phyloP scores from a whole-genome alignment of 2,888 invertebrate species.

The Dynastes tityus region DNA sequence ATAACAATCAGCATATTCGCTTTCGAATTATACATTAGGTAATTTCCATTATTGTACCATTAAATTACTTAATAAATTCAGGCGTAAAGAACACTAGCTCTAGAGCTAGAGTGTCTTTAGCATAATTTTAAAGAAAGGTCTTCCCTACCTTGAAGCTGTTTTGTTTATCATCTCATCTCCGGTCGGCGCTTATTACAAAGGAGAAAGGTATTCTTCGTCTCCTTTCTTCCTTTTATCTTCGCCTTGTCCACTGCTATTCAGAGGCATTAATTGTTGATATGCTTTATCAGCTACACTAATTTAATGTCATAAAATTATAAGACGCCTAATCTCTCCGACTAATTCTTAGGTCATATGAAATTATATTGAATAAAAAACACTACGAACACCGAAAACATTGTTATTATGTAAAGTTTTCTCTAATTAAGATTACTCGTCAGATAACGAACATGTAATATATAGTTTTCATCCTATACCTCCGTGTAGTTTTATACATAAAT shows the following conservation, averaged over 20 bases:
- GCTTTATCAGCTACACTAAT: slow-evolving; percentile 42
- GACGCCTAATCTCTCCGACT: slow-evolving; percentile 5
- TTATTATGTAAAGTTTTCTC: slow-evolving; percentile 38
- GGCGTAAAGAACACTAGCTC: neutral
- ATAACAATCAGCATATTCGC: neutral
- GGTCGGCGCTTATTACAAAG: slow-evolving; percentile 31
- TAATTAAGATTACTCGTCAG: slow-evolving; percentile 27
- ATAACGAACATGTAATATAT: slow-evolving; percentile 16
- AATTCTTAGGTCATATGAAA: slow-evolving; percentile 22
- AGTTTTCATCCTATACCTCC: neutral
- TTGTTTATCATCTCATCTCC: slow-evolving; percentile 39
- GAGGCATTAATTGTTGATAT: slow-evolving; percentile 43
- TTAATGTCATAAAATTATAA: slow-evolving; percentile 38
- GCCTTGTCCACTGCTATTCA: slow-evolving; percentile 9
- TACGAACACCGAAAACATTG: slow-evolving; percentile 27
- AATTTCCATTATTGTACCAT: slow-evolving; percentile 22
- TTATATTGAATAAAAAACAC: slow-evolving; percentile 28
- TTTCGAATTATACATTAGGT: slow-evolving; percentile 8
- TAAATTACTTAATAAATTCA: slow-evolving; percentile 24
- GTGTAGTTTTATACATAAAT: slow-evolving; percentile 11
- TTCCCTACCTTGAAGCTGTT: slow-evolving; percentile 17
- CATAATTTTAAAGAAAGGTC: slow-evolving; percentile 28
- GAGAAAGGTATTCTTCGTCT: slow-evolving; percentile 17
- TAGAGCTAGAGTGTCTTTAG: neutral
- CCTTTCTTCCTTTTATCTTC: slow-evolving; percentile 1